Base-by-base conservation (phyloP, 2,113 vertebrate genomes). In the Toxostoma redivivum region DNA sequence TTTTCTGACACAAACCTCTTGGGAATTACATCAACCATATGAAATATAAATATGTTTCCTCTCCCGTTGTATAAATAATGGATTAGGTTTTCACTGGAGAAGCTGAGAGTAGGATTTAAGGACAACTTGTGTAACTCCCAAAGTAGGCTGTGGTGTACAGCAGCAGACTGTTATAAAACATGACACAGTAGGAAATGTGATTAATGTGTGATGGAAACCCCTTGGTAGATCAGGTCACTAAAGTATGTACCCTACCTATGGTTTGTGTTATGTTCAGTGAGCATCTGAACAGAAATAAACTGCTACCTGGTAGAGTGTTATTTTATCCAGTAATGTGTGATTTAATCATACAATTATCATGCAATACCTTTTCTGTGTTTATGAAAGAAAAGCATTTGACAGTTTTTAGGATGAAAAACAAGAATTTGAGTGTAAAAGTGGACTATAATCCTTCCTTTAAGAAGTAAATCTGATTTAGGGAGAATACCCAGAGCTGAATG, bases 81-180 rank as follows among this genome's bases (percentile, higher is more conserved):
- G 47, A 95, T 91, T 81, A 64, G 28, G 10, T 90, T 94, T 91
- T 82, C 47, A 40, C 54, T 56, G 54, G 80, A 92, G 86, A 71
- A 95, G 51, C 56, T 0, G 4, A 78, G 51, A 93, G 74, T 56
- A 71, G 67, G 64, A 71, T 83, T 67, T 88, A 66, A 90, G 85
- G 79, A 86, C 85, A 74, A 53, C 31, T 88, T 81, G 82, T 83
- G 60, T 92, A 96, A 88, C 71, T 94, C 0, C 0, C 5, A 12
- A 95, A 85, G 85, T 86, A 67, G 90, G 64, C 77, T 81, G 65
- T 44, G 60, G 54, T 73, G 67, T 72, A n/a, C 44, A 66, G 74
- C 74, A 88, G 74, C 71, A 78, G 85, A 74, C 44, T 80, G 78
- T 80, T 95, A 90, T 23, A 77, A 90, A 96, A 94, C 79, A 81